Conservation (phyloP, 1,140 invertebrate genomes). For the Saccostrea echinata region DNA sequence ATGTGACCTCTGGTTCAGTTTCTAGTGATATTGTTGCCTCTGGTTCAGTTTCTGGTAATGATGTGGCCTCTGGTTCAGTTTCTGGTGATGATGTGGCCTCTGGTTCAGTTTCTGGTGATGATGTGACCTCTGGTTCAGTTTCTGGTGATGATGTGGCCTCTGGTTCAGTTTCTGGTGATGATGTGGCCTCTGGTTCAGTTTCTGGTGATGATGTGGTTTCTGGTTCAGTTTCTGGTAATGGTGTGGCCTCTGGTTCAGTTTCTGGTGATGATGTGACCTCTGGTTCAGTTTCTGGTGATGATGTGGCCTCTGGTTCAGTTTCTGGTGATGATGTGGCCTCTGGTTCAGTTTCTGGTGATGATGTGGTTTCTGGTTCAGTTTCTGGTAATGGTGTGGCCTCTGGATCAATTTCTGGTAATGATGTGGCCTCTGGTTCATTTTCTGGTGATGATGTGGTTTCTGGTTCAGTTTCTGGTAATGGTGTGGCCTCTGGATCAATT, state of each 20-base stretch:
- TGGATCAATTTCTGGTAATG: constrained; percentile 46
- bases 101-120: constrained; percentile 50
- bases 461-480: constrained; percentile 49
- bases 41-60: constrained; percentile 5
- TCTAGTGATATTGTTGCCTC: not conserved
- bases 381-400: constrained; percentile 24
- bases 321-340: constrained; percentile 31
- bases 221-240: not conserved
- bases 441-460: constrained; percentile 35
- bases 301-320: constrained; percentile 33
- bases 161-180: not conserved
- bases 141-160: constrained; percentile 47
- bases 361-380: constrained; percentile 45
- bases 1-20: constrained; percentile 18
- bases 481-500: not conserved
- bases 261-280: not conserved
- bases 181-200: not conserved
- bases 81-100: constrained; percentile 53
- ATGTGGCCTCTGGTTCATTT: not conserved
- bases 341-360: constrained; percentile 50
- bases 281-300: constrained; percentile 42
- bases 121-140: constrained; percentile 17
- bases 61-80: constrained; percentile 42
- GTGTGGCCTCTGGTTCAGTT: not conserved
- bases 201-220: not conserved